Evolutionary conservation across 2,888 invertebrate genomes (phyloP).

Genomic region (Chrysolina americana): DNA sequence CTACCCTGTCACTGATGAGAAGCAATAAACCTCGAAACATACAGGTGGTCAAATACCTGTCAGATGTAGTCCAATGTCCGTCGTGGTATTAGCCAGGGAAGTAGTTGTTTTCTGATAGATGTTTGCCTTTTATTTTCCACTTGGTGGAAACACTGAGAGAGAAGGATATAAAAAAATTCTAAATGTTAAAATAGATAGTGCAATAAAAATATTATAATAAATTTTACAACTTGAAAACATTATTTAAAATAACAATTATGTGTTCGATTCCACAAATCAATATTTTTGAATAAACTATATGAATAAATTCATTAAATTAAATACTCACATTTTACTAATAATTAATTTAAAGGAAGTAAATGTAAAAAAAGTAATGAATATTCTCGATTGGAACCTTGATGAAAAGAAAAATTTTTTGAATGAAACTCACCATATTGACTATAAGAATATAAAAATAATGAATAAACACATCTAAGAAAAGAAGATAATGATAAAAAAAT

Average conservation of each 20-base stretch:
- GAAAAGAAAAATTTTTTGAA: constrained; percentile 72
- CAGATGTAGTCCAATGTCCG: too few species aligned
- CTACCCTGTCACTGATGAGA: too few species aligned
- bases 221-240: constrained; percentile 58
- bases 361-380: constrained; percentile 65
- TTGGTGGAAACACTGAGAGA: too few species aligned
- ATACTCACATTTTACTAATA: constrained; percentile 73
- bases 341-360: constrained; percentile 77
- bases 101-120: too few species aligned
- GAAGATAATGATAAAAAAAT: constrained; percentile 73
- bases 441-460: constrained; percentile 76
- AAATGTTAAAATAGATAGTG: constrained; percentile 71
- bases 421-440: constrained; percentile 75
- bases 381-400: constrained; percentile 71
- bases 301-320: constrained; percentile 73
- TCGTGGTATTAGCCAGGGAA: too few species aligned
- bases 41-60: too few species aligned
- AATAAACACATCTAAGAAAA: constrained; percentile 79
- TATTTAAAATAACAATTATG: constrained; percentile 72
- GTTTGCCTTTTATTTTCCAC: too few species aligned
- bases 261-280: constrained; percentile 79
- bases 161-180: constrained; percentile 68
- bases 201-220: constrained; percentile 65
- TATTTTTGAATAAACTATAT: constrained; percentile 79
- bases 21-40: too few species aligned